These are phyloP conservation scores for Nasonia vitripennis DNA, from an alignment of 1,140 invertebrate genomes.

Conservation along the genomic window DNA sequence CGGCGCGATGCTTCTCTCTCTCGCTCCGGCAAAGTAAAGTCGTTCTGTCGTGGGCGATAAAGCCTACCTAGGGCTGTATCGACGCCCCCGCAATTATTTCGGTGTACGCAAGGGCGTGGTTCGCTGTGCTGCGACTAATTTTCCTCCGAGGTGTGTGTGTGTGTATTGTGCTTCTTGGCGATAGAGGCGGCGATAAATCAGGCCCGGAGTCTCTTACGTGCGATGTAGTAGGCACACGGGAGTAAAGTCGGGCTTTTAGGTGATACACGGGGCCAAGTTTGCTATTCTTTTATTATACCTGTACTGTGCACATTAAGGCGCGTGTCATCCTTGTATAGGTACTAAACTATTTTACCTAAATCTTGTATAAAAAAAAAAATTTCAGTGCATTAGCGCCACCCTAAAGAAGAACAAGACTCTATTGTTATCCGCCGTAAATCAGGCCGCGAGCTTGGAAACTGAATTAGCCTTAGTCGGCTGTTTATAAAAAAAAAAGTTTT, in stretches of 20 bases:
- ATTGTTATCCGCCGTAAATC: not conserved
- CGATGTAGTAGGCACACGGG: not conserved
- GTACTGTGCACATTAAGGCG: too few species aligned
- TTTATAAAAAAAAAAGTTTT: not conserved
- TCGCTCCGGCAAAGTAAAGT: not conserved
- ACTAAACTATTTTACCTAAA: too few species aligned
- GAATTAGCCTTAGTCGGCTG: not conserved
- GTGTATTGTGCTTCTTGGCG: not conserved
- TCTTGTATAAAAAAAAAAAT: too few species aligned
- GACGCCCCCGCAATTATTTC: slow-evolving; percentile 49
- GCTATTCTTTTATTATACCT: too few species aligned
- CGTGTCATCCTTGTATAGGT: too few species aligned
- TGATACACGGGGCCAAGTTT: too few species aligned
- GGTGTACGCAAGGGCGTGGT: slow-evolving; percentile 25
- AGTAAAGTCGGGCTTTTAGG: too few species aligned
- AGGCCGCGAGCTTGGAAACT: not conserved
- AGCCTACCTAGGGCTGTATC: slow-evolving; percentile 1
- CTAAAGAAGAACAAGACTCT: too few species aligned
- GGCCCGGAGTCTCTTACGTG: not conserved
- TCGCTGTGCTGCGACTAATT: slow-evolving; percentile 14
- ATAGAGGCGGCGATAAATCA: slow-evolving; percentile 20
- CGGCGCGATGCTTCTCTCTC: not conserved
- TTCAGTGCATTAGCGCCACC: too few species aligned
- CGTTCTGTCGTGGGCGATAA: slow-evolving; percentile 20
- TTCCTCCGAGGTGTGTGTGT: not conserved